Base-by-base conservation (phyloP, 2,113 vertebrate species). In the Leptobrachium ailaonicum region DNA sequence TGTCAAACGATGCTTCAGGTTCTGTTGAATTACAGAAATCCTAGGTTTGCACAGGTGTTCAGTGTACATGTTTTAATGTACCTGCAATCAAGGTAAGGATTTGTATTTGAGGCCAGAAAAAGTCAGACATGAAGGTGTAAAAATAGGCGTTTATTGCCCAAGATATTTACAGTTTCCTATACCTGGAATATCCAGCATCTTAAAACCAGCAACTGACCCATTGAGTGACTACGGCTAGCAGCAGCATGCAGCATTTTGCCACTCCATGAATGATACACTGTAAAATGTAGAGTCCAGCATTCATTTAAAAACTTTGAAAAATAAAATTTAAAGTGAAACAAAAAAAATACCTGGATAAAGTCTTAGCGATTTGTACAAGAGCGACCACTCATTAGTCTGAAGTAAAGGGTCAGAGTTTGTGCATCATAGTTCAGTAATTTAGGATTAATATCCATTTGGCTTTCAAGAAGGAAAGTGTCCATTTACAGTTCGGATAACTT, bases 71-170 rank as follows among this genome's bases (percentile, higher is more conserved):
- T 32, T 32, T 32, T 32, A 32, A 32, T 32, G 20, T 32, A 32
- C 20, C 20, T 32, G 20, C 20, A 32, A 32, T 32, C 20, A 32
- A 32, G 20, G 20, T 32, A 32, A 32, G 20, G 20, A 32, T 32
- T 32, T 32, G 20, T 32, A 32, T 32, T 32, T 32, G 20, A 32
- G 20, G 20, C 20, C 20, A 50, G 47, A 50, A 50, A 50, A 50
- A 50, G 47, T 5, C 4, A 50, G 8, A 4, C 4, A 50, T 50
- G 47, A 50, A 60, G 56, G 13, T 53, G 58, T 62, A 47, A 4
- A 71, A 64, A 44, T 40, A 79, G 68, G 76, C 76, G 64, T 79
- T 79, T 79, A 79, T 71, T 79, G 76, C 42, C 76, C 32, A 71
- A 50, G 7, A 43, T 1, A 47, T 71, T 47, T 71, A 71, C 68